phyloP scores from a whole-genome alignment of 2,113 vertebrate genomes.

The Rhea pennata region DNA sequence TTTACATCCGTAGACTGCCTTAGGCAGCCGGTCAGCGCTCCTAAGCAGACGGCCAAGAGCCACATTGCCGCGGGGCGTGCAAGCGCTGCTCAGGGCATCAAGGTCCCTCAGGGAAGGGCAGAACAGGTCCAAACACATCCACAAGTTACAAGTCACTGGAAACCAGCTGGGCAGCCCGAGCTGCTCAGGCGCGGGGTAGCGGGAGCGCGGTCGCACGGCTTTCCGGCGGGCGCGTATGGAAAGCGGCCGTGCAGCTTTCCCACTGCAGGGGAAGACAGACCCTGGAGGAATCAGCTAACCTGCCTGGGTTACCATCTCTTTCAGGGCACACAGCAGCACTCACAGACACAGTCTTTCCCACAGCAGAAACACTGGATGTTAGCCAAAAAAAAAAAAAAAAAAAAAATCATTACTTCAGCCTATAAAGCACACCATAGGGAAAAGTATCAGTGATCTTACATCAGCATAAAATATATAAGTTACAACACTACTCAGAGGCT shows the following conservation, averaged over 20 bases:
- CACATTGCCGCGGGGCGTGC: not conserved
- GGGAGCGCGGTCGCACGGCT: not conserved
- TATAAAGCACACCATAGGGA: conserved; percentile 9
- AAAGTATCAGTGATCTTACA: not conserved
- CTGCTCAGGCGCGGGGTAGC: not conserved
- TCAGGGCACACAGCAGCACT: not conserved
- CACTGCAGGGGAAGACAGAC: not conserved
- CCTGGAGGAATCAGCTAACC: conserved; percentile 44
- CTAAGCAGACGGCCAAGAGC: conserved; percentile 32
- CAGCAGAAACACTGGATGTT: not conserved
- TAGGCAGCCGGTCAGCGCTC: not conserved
- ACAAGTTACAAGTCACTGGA: not conserved
- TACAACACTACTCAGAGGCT: not conserved
- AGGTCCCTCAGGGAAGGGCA: not conserved
- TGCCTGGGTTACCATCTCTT: conserved; percentile 10
- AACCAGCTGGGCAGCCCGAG: not conserved
- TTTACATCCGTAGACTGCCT: conserved; percentile 9
- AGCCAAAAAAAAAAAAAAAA: not conserved
- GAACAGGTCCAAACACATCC: accelerated
- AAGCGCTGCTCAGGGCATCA: not conserved
- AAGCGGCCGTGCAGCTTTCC: not conserved
- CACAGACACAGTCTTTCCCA: conserved; percentile 33
- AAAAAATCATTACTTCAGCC: not conserved
- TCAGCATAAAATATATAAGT: not conserved
- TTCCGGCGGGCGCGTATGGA: not conserved